Percentiles rank a stretch among this genome's conserved stretches.
Evolutionary conservation across 2,797 vertebrate genomes (phyloP).

Genomic region (Amblyopsis hoosieri): DNA sequence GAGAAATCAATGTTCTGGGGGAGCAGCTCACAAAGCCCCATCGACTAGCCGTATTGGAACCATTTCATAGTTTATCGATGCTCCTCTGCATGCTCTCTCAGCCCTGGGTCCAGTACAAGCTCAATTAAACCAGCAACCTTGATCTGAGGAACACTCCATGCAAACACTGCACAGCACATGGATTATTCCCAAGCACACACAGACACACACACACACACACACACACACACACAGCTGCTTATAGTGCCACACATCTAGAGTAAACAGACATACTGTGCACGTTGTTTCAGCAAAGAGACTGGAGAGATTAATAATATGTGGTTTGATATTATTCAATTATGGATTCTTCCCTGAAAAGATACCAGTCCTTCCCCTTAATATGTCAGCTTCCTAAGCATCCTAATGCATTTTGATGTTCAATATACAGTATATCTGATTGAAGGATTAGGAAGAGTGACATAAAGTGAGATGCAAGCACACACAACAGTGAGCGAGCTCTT

Average conservation of each 20-base stretch:
- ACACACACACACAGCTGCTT: background rate
- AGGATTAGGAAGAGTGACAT: constrained; percentile 34
- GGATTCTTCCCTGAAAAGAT: constrained; percentile 15
- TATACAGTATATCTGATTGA: constrained; percentile 47
- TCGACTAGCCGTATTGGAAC: constrained; percentile 75
- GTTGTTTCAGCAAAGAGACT: constrained; percentile 36
- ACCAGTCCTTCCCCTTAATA: constrained; percentile 21
- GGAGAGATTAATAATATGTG: constrained; percentile 23
- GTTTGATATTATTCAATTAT: constrained; percentile 34
- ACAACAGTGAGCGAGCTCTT: constrained; percentile 2
- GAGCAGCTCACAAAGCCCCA: constrained; percentile 73
- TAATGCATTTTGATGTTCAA: constrained; percentile 51
- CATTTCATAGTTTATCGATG: constrained; percentile 81
- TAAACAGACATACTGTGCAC: constrained; percentile 18
- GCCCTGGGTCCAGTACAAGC: constrained; percentile 58
- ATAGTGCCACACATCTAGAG: constrained; percentile 11
- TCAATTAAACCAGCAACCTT: constrained; percentile 78
- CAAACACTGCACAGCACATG: constrained; percentile 45
- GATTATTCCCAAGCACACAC: constrained; percentile 44
- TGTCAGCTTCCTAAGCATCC: constrained; percentile 39
- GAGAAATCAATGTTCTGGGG: constrained; percentile 72
- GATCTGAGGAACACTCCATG: constrained; percentile 66
- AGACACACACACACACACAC: background rate
- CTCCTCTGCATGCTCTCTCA: constrained; percentile 66
- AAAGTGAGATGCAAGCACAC: constrained; percentile 12